These are phyloP conservation scores for Brachypodius melanocephalos DNA, from an alignment of 2,113 vertebrate species.

Conservation along the genomic window DNA sequence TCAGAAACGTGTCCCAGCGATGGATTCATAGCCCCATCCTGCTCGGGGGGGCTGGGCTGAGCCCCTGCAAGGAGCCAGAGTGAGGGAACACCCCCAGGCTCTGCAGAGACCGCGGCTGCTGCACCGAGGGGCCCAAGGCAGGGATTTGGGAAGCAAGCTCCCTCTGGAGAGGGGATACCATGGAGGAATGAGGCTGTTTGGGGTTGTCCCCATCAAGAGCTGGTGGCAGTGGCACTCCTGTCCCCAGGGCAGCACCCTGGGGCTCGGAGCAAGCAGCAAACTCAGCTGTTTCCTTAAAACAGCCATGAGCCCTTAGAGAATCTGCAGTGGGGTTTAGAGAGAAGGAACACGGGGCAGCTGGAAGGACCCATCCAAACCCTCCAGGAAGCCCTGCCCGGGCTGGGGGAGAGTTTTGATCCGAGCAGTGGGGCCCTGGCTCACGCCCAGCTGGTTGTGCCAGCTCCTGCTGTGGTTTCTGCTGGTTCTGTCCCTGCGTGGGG, in stretches of 20 bases:
- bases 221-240: background rate
- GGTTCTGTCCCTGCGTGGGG: background rate
- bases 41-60: background rate
- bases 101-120: background rate
- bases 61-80: background rate
- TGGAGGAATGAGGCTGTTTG: background rate
- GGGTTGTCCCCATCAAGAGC: background rate
- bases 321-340: background rate
- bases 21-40: background rate
- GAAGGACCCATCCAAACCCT: background rate
- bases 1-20: background rate
- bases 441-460: accelerated
- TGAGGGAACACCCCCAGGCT: accelerated
- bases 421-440: accelerated
- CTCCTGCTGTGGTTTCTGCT: background rate
- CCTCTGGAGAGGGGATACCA: background rate
- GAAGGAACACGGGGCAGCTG: background rate
- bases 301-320: background rate
- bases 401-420: background rate
- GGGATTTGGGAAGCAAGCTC: background rate
- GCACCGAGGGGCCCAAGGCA: accelerated
- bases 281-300: accelerated
- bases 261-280: accelerated
- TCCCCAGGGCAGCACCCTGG: background rate
- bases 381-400: background rate